These are phyloP conservation scores for Oreocharis arfaki DNA, from an alignment of 2,113 vertebrate genomes.

Conservation along the genomic window DNA sequence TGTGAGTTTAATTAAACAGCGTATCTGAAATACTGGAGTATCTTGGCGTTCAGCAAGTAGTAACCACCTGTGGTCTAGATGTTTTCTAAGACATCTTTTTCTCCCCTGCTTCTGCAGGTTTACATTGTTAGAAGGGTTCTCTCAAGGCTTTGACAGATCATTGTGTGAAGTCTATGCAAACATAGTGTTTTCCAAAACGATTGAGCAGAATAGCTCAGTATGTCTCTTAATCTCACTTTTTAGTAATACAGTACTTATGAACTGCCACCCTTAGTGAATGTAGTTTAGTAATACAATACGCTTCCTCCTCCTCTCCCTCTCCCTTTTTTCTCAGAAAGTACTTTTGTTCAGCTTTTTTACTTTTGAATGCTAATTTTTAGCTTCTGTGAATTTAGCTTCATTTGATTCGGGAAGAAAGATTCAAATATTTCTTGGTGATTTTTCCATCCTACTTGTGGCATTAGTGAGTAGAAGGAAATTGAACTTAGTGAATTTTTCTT, in stretches of 20 bases:
- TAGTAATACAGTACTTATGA: background rate
- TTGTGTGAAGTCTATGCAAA: background rate
- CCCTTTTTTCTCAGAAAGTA: background rate
- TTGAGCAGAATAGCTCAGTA: background rate
- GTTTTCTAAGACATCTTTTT: background rate
- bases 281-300: background rate
- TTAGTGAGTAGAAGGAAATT: background rate
- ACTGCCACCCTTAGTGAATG: background rate
- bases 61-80: background rate
- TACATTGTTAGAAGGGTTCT: background rate
- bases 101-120: background rate
- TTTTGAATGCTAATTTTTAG: background rate
- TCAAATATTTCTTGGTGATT: background rate
- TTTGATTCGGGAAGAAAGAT: background rate
- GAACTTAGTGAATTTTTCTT: background rate
- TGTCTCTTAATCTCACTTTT: background rate
- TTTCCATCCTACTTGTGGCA: background rate
- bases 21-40: background rate
- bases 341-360: background rate
- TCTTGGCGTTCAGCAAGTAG: background rate
- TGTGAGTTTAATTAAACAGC: background rate
- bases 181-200: accelerated
- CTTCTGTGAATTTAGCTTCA: background rate
- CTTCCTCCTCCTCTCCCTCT: background rate
- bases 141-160: background rate